phyloP scores from a whole-genome alignment of 2,797 vertebrate species.

The Spinibarbus caldwelli region DNA sequence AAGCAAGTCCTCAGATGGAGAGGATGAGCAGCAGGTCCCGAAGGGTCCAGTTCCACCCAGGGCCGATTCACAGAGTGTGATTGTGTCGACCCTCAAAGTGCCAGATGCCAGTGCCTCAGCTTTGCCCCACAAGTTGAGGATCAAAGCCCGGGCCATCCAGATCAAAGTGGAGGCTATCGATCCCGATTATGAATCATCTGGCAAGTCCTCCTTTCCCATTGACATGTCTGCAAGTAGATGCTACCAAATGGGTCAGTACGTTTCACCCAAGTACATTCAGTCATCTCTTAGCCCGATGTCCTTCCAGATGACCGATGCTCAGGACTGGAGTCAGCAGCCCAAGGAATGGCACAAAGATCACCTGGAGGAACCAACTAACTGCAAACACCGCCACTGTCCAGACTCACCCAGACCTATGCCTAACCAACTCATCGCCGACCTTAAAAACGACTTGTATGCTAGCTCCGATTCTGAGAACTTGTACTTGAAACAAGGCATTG shows the following conservation, averaged over 20 bases:
- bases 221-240: conserved; percentile 80
- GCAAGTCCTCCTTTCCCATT: conserved; percentile 79
- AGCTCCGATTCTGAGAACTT: conserved; percentile 81
- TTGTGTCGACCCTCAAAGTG: conserved; percentile 87
- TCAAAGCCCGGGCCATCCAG: conserved; percentile 91
- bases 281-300: conserved; percentile 86
- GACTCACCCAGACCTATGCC: conserved; percentile 58
- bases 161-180: conserved; percentile 92
- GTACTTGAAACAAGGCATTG: conserved; percentile 83
- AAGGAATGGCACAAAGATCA: conserved; percentile 86
- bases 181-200: conserved; percentile 83
- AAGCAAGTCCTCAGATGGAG: conserved; percentile 92
- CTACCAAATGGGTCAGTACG: conserved; percentile 75
- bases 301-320: conserved; percentile 87
- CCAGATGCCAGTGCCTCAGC: conserved; percentile 86
- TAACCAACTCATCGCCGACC: conserved; percentile 66
- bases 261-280: conserved; percentile 72
- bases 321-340: conserved; percentile 86
- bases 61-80: conserved; percentile 83
- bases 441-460: conserved; percentile 79
- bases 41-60: conserved; percentile 85
- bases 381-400: conserved; percentile 68
- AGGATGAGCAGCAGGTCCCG: conserved; percentile 97
- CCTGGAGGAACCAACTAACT: conserved; percentile 61
- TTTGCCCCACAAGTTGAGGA: conserved; percentile 94